These are phyloP conservation scores for Heteromurus nitidus DNA, from an alignment of 2,888 invertebrate genomes.

Conservation along the genomic window DNA sequence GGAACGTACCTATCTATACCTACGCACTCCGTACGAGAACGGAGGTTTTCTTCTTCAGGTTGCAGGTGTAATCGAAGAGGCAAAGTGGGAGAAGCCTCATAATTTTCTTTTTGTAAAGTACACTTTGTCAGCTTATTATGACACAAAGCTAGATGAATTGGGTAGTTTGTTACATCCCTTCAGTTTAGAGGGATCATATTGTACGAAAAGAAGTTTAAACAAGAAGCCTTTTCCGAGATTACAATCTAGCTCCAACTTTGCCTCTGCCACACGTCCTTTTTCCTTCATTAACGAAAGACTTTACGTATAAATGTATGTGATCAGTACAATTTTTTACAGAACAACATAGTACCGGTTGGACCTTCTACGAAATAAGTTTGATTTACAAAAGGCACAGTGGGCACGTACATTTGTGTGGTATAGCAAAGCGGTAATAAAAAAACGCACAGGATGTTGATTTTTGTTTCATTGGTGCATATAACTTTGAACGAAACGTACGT, in stretches of 20 bases:
- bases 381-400: slow-evolving; percentile 33
- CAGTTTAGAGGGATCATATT: background rate
- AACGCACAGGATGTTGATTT: slow-evolving; percentile 43
- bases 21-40: too few relatives aligned
- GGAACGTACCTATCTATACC: too few relatives aligned
- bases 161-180: background rate
- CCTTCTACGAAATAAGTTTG: slow-evolving; percentile 52
- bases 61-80: slow-evolving; percentile 44
- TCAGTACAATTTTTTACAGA: slow-evolving; percentile 55
- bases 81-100: slow-evolving; percentile 44
- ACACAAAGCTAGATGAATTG: slow-evolving; percentile 57
- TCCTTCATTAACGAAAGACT: slow-evolving; percentile 46
- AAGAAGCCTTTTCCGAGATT: slow-evolving; percentile 1
- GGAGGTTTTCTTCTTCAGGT: background rate
- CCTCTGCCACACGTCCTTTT: slow-evolving; percentile 54
- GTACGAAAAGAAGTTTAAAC: too few relatives aligned
- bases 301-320: background rate
- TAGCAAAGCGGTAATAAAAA: background rate
- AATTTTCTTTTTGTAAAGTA: slow-evolving; percentile 27
- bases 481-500: too few relatives aligned
- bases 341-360: slow-evolving; percentile 30
- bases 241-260: background rate
- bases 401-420: slow-evolving; percentile 12
- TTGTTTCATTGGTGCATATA: slow-evolving; percentile 10
- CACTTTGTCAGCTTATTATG: slow-evolving; percentile 48